These are phyloP conservation scores for Caloenas nicobarica DNA, from an alignment of 2,113 vertebrate species.

Conservation along the genomic window DNA sequence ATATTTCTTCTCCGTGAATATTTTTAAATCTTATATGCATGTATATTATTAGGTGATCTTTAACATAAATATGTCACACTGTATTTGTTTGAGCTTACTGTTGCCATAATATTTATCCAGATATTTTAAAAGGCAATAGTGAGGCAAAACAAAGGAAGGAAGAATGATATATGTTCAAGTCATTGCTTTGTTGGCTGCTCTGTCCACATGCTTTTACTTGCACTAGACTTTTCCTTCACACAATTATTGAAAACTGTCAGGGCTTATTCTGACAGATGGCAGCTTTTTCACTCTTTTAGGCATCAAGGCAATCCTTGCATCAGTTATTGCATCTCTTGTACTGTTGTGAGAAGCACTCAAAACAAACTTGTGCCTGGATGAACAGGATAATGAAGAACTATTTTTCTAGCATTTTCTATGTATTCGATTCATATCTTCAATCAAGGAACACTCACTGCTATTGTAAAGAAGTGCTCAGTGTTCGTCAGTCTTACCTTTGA, in stretches of 20 bases:
- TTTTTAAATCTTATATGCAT: not conserved
- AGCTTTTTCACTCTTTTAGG: not conserved
- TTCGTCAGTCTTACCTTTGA: not conserved
- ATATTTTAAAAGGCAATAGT: not conserved
- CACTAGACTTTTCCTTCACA: not conserved
- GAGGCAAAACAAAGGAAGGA: not conserved
- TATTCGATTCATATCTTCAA: not conserved
- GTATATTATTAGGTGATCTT: not conserved
- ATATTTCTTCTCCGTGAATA: not conserved
- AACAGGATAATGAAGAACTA: not conserved
- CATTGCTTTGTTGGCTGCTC: not conserved
- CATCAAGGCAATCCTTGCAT: not conserved
- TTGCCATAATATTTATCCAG: not conserved
- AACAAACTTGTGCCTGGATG: not conserved
- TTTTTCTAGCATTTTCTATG: not conserved
- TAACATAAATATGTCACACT: not conserved
- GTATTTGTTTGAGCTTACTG: not conserved
- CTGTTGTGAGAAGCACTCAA: not conserved
- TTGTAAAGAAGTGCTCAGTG: not conserved
- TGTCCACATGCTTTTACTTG: not conserved
- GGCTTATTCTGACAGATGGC: not conserved
- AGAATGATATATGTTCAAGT: not conserved
- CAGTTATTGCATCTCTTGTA: not conserved
- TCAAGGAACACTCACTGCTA: not conserved
- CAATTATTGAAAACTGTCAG: conserved; percentile 1